These are phyloP conservation scores for Nymphalis c-album DNA, from an alignment of 2,888 invertebrate species.

Conservation along the genomic window DNA sequence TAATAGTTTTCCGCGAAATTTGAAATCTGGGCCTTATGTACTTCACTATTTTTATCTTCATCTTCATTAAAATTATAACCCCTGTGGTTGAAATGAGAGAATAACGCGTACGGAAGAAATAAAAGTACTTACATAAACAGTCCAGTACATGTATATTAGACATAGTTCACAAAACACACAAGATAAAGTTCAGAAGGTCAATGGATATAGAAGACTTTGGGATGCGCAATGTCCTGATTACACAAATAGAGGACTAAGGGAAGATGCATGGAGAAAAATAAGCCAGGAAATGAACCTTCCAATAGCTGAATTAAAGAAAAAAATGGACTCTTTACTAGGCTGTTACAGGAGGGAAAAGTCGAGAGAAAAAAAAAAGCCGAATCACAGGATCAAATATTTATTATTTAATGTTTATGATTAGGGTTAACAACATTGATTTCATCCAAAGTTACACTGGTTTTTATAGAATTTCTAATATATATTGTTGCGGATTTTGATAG, in stretches of 20 bases:
- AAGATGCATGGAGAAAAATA: conserved; percentile 34
- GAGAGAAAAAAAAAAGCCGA: conserved; percentile 35
- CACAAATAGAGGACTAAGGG: conserved; percentile 37
- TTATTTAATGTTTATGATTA: conserved; percentile 29
- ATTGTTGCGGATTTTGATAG: too few relatives aligned
- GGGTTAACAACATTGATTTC: conserved; percentile 21
- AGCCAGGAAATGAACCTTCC: conserved; percentile 28
- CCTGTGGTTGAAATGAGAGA: too few relatives aligned
- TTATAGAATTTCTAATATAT: conserved; percentile 13
- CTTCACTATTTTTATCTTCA: too few relatives aligned
- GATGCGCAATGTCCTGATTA: conserved; percentile 42
- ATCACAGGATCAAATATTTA: conserved; percentile 37
- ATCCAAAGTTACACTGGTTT: conserved; percentile 17
- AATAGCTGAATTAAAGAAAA: conserved; percentile 26
- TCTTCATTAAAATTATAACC: too few relatives aligned
- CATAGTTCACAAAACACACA: too few relatives aligned
- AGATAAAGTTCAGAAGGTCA: too few relatives aligned
- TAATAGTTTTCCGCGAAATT: too few relatives aligned
- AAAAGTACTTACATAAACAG: too few relatives aligned
- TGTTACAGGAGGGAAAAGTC: conserved; percentile 36
- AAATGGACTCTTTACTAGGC: conserved; percentile 31
- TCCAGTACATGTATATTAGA: too few relatives aligned
- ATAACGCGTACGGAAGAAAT: too few relatives aligned
- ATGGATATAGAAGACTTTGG: conserved; percentile 40
- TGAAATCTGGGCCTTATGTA: conserved; percentile 16